Percentiles rank a stretch among this genome's conserved stretches.
phyloP scores from a whole-genome alignment of 2,888 invertebrate genomes.

The Megaustenia siamemsis region DNA sequence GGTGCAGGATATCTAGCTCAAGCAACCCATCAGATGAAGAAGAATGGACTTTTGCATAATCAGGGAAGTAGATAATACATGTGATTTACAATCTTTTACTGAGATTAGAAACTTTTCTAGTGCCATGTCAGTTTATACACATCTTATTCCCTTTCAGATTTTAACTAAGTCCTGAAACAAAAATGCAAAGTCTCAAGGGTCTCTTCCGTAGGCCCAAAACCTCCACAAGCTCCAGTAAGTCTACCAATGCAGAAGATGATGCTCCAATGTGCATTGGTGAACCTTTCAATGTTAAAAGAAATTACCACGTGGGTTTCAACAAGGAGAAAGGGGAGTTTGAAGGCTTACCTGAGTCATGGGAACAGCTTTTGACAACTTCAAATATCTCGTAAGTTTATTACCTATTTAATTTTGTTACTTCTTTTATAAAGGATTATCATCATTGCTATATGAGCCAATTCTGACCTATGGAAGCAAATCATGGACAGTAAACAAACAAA shows the following conservation, averaged over 20 bases:
- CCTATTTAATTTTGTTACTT: not conserved
- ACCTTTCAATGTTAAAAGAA: constrained; percentile 91
- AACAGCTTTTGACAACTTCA: constrained; percentile 84
- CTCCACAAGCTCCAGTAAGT: constrained; percentile 53
- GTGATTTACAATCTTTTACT: no score
- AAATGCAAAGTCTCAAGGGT: constrained; percentile 23
- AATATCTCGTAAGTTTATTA: constrained; percentile 85
- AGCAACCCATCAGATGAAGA: no score
- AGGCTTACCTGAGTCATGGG: constrained; percentile 86
- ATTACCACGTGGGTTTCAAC: constrained; percentile 81
- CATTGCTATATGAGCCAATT: no score
- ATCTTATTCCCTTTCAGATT: not conserved
- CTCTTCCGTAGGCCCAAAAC: constrained; percentile 48
- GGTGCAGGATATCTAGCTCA: no score
- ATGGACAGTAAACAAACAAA: no score
- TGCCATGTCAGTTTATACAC: no score
- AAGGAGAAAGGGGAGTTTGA: constrained; percentile 85
- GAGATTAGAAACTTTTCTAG: no score
- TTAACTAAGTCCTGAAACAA: not conserved
- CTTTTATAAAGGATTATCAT: no score
- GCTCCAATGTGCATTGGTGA: constrained; percentile 85
- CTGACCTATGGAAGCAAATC: no score
- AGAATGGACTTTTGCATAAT: no score
- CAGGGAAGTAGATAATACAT: no score
- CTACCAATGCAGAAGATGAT: constrained; percentile 49